A percentile compares a stretch with the other conserved stretches of the same genome.
These are phyloP conservation scores for Elgaria multicarinata DNA, from an alignment of 2,113 vertebrate genomes.

Conservation along the genomic window DNA sequence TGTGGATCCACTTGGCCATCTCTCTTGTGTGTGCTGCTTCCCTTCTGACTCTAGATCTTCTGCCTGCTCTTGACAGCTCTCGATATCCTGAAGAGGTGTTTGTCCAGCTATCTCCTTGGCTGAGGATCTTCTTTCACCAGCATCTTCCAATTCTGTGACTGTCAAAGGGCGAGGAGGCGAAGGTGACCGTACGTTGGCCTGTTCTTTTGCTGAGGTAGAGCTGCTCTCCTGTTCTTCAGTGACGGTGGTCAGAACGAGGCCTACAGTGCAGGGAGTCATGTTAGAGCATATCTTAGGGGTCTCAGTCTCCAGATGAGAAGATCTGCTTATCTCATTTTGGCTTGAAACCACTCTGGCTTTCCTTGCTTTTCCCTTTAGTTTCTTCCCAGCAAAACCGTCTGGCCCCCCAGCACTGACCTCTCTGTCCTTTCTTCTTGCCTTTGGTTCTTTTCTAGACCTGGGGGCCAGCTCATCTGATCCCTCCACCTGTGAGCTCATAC, in stretches of 20 bases:
- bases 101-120: neutral
- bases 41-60: neutral
- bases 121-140: neutral
- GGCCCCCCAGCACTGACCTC: neutral
- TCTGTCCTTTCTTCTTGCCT: conserved; percentile 44
- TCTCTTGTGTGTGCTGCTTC: neutral
- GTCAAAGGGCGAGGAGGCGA: neutral
- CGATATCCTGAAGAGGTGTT: fast-evolving
- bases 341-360: conserved; percentile 40
- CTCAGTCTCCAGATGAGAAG: conserved; percentile 34
- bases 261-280: conserved; percentile 63
- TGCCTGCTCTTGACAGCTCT: neutral
- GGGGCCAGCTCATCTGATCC: fast-evolving
- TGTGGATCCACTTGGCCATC: conserved; percentile 7
- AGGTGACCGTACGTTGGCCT: fast-evolving
- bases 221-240: neutral
- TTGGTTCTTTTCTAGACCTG: neutral
- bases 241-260: conserved; percentile 44
- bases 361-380: conserved; percentile 53
- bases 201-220: conserved; percentile 18
- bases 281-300: conserved; percentile 61
- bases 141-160: neutral
- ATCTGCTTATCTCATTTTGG: neutral
- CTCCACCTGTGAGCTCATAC: fast-evolving
- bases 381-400: conserved; percentile 30